Evolutionary conservation across 2,113 vertebrate genomes (phyloP).

Genomic region (Hypomesus transpacificus): DNA sequence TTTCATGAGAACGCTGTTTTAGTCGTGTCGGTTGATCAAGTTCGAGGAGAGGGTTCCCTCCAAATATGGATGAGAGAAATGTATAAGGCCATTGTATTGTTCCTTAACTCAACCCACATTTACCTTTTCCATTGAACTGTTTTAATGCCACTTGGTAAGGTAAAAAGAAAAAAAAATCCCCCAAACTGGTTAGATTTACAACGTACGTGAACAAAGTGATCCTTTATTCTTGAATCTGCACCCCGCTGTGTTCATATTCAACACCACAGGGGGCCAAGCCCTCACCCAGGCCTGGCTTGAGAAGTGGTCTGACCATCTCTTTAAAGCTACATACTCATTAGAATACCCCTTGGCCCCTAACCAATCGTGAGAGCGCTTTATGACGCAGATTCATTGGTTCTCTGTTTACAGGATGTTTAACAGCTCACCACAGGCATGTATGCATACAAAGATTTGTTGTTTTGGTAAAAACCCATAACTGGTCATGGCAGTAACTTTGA

Average conservation of each 20-base stretch:
- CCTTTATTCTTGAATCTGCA: not conserved
- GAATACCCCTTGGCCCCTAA: conserved; percentile 27
- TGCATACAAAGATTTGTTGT: conserved; percentile 34
- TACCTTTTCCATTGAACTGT: too few species aligned
- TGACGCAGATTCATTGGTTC: conserved; percentile 33
- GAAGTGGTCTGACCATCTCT: conserved; percentile 4
- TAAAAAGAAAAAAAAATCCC: too few species aligned
- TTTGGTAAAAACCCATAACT: not conserved
- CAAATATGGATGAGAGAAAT: not conserved
- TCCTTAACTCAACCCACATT: too few species aligned
- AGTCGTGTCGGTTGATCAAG: too few species aligned
- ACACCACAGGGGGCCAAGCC: conserved; percentile 29
- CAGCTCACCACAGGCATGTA: conserved; percentile 35
- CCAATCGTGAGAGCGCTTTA: conserved; percentile 44
- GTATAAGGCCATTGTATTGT: too few species aligned
- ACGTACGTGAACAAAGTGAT: not conserved
- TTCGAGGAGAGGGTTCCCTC: not conserved
- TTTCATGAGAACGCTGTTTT: too few species aligned
- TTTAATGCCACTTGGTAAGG: too few species aligned
- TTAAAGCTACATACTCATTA: conserved; percentile 25
- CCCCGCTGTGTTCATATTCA: not conserved
- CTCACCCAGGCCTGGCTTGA: not conserved
- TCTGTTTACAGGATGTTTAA: conserved; percentile 39
- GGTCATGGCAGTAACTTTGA: too few species aligned
- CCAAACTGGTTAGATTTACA: too few species aligned